phyloP scores from a whole-genome alignment of 2,797 vertebrate species.

The Mormyrops boulengeri region DNA sequence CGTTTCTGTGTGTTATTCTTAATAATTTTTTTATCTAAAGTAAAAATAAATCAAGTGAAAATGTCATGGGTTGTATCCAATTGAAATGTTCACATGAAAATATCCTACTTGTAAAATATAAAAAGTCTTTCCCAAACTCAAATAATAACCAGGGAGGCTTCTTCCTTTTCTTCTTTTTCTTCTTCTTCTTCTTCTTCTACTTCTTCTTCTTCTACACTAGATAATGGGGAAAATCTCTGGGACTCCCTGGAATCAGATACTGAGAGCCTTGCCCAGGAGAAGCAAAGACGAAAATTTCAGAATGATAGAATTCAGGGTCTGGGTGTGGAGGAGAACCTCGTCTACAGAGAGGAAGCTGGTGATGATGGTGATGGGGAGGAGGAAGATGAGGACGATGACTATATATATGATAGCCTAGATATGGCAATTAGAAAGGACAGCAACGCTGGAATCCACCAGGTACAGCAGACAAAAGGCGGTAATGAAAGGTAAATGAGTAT shows the following conservation, averaged over 20 bases:
- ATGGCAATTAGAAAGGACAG: slow-evolving; percentile 2
- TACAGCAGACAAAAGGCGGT: not conserved
- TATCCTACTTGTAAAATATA: not conserved
- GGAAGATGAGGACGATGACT: slow-evolving; percentile 7
- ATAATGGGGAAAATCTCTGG: slow-evolving; percentile 27
- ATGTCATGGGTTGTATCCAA: not conserved
- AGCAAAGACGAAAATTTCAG: slow-evolving; percentile 21
- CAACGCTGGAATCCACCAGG: slow-evolving; percentile 23
- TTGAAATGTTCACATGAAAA: not conserved
- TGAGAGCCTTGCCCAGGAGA: slow-evolving; percentile 53
- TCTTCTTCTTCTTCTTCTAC: too few relatives aligned
- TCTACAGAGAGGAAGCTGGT: not conserved
- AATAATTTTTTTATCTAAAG: not conserved
- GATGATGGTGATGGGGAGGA: slow-evolving; percentile 31
- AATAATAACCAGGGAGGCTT: not conserved
- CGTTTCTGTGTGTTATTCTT: not conserved
- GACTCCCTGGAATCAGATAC: slow-evolving; percentile 57
- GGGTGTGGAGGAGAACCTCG: not conserved
- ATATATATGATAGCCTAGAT: slow-evolving; percentile 58
- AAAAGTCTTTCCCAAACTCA: not conserved
- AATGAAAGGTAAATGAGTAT: slow-evolving; percentile 33
- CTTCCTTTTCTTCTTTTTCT: not conserved
- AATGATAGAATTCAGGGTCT: not conserved
- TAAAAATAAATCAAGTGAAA: not conserved
- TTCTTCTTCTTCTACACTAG: not conserved